Conservation (phyloP, 2,113 vertebrate genomes). For the Etheostoma spectabile region DNA sequence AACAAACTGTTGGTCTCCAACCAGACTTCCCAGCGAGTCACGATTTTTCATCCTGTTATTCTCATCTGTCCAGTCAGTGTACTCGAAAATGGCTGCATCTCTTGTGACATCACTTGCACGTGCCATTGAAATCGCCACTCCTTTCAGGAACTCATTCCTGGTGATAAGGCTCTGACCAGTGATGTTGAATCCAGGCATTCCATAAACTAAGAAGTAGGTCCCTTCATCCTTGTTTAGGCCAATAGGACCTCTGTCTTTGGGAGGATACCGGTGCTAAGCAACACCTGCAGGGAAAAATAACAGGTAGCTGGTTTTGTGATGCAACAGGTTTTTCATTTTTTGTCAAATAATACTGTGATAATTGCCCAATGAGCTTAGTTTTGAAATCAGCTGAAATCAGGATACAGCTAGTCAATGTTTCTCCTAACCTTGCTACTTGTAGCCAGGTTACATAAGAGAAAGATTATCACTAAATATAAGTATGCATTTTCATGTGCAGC, state of each 20-base stretch:
- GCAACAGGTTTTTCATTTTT: neutral
- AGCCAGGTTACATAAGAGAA: neutral
- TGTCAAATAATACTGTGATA: neutral
- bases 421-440: neutral
- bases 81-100: slow-evolving; percentile 86
- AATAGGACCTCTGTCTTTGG: slow-evolving; percentile 87
- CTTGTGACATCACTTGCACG: slow-evolving; percentile 71
- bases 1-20: slow-evolving; percentile 86
- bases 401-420: neutral
- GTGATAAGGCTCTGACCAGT: slow-evolving; percentile 85
- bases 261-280: slow-evolving; percentile 80
- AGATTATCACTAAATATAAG: neutral
- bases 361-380: neutral
- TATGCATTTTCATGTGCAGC: neutral
- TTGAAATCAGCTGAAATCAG: neutral
- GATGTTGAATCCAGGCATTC: slow-evolving; percentile 86
- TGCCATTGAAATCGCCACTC: slow-evolving; percentile 78
- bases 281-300: slow-evolving; percentile 33
- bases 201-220: slow-evolving; percentile 83
- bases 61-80: slow-evolving; percentile 88
- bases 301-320: neutral
- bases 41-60: slow-evolving; percentile 83
- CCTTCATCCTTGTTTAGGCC: slow-evolving; percentile 92
- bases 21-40: slow-evolving; percentile 82
- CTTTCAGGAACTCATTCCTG: slow-evolving; percentile 83